Evolutionary conservation across 2,888 invertebrate genomes (phyloP), one percentile per base, ranked within the genome.

Genomic region (Eupithecia insigniata): DNA sequence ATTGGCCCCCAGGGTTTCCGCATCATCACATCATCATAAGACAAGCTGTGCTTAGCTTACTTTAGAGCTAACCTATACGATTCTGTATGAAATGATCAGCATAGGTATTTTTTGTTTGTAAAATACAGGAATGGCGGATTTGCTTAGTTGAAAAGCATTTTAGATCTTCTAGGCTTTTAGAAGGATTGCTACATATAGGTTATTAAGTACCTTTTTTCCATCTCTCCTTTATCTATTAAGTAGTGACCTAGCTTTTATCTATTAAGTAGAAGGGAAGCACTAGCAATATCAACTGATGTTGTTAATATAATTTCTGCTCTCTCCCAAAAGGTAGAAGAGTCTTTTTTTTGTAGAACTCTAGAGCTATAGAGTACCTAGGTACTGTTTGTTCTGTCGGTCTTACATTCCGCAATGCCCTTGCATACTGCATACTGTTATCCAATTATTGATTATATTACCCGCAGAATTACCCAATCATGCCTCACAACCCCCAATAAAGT

Each of bases 381-480:
- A n/a, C n/a, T 22, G 8, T 51, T 22, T 14, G 14, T 55, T 26
- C 55, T 26, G 22, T 14, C 12, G 22, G 14, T 26, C 26, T 30
- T 58, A 60, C 30, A 18, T 28, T 60, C 30, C 26, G 30, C 30
- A 60, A 30, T 30, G 30, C 18, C 60, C 60, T 60, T 60, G 28
- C 18, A 18, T 60, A 30, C 30, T 60, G 28, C 18, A 18, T 60
- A 30, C 30, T 28, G 16, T 43, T 65, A 58, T 69, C 39, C 39
- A 69, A 62, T 62, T 51, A 69, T 34, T 12, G 32, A 73, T 61
- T 60, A 55, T 34, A 46, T 60, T 60, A 30, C 60, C 30, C 60
- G 60, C 30, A 60, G 60, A 67, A 68, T 70, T 62, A 67, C 60
- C 71, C 71, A 73, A 74, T 77, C 69, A 70, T 71, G 69, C 65